These are phyloP conservation scores for Taphrorychus bicolor DNA, from an alignment of 2,888 invertebrate species.

Conservation along the genomic window DNA sequence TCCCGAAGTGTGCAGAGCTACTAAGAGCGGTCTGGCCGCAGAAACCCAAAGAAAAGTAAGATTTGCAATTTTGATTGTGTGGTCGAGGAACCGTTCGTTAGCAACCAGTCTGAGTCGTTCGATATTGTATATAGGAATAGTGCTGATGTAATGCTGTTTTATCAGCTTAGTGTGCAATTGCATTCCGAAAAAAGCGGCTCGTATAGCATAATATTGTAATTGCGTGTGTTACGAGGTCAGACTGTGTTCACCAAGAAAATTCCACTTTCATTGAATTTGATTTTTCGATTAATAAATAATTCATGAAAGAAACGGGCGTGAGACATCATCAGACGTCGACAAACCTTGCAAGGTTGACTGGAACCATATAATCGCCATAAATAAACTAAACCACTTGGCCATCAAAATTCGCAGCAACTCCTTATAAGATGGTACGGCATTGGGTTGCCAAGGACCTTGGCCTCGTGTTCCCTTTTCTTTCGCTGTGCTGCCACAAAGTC, in stretches of 20 bases:
- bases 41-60: constrained; percentile 93
- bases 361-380: constrained; percentile 4
- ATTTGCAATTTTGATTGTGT: too few relatives aligned
- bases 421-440: constrained; percentile 6
- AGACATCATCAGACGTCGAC: background rate
- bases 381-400: background rate
- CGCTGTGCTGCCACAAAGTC: constrained; percentile 3
- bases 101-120: background rate
- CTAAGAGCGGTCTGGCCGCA: constrained; percentile 94
- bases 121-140: background rate
- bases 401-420: constrained; percentile 11
- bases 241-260: too few relatives aligned
- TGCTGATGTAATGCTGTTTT: background rate
- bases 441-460: constrained; percentile 16
- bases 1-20: constrained; percentile 72
- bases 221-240: too few relatives aligned
- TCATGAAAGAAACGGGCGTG: background rate
- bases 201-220: too few relatives aligned
- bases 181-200: too few relatives aligned
- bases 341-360: constrained; percentile 6
- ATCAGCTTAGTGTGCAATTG: too few relatives aligned
- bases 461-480: constrained; percentile 22
- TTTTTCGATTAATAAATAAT: too few relatives aligned
- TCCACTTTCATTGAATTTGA: background rate
- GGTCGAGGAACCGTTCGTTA: too few relatives aligned